A percentile compares a stretch with the other conserved stretches of the same genome.
These are phyloP conservation scores for Nothobranchius kuhntae DNA, from an alignment of 2,113 vertebrate species.

Conservation along the genomic window DNA sequence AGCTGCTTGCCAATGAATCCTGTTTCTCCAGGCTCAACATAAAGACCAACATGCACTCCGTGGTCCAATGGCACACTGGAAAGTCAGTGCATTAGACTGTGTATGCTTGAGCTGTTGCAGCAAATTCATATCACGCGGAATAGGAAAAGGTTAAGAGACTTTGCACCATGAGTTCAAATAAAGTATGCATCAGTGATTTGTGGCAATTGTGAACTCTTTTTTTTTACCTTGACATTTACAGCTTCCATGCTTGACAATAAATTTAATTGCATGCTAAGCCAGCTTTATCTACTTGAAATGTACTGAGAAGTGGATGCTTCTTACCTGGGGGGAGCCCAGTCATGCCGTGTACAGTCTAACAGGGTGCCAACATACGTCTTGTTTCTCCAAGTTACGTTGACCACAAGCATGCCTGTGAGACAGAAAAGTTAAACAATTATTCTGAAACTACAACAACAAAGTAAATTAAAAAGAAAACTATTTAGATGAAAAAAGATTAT, in stretches of 20 bases:
- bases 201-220: constrained; percentile 27
- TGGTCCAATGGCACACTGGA: constrained; percentile 46
- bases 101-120: constrained; percentile 41
- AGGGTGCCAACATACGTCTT: constrained; percentile 97
- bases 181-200: constrained; percentile 50
- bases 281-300: background rate
- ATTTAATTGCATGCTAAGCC: constrained; percentile 17
- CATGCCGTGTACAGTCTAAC: constrained; percentile 95
- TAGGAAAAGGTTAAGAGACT: constrained; percentile 53
- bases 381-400: constrained; percentile 99
- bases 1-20: constrained; percentile 61
- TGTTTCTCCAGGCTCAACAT: constrained; percentile 57
- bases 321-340: constrained; percentile 98
- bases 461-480: background rate
- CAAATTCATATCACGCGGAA: constrained; percentile 58
- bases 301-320: constrained; percentile 2
- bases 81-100: constrained; percentile 23
- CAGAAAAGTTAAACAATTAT: constrained; percentile 15
- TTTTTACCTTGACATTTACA: constrained; percentile 52
- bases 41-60: constrained; percentile 57
- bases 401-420: constrained; percentile 93
- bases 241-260: constrained; percentile 33
- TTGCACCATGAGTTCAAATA: constrained; percentile 26
- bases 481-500: background rate
- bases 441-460: background rate